Percentiles rank a stretch among this genome's conserved stretches.
Conservation (phyloP, 1,140 invertebrate genomes). For the Drosophila baimaii region DNA sequence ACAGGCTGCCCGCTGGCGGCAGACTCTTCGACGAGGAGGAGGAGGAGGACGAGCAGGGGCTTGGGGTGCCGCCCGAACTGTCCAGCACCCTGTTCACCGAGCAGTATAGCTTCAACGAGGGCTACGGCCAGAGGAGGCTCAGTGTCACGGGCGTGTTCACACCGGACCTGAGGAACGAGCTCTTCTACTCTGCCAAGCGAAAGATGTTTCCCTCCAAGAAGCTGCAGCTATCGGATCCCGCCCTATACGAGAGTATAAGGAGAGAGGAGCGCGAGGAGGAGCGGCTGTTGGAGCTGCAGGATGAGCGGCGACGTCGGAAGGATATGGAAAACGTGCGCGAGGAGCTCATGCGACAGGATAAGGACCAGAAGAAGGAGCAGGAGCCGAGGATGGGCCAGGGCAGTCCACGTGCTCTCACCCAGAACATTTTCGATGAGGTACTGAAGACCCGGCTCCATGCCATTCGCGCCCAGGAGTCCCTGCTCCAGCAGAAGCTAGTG, state of each 20-base stretch:
- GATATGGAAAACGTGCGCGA: slow-evolving; percentile 6
- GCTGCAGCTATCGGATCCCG: slow-evolving; percentile 69
- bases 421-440: slow-evolving; percentile 70
- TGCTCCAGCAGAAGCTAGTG: slow-evolving; percentile 76
- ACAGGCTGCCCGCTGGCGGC: slow-evolving; percentile 22
- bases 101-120: slow-evolving; percentile 77
- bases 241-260: slow-evolving; percentile 73
- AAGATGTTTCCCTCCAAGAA: slow-evolving; percentile 54
- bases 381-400: not conserved
- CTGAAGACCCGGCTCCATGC: slow-evolving; percentile 71
- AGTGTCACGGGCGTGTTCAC: slow-evolving; percentile 74
- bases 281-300: slow-evolving; percentile 4
- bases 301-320: slow-evolving; percentile 7
- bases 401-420: slow-evolving; percentile 56
- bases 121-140: slow-evolving; percentile 63
- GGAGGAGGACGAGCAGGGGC: slow-evolving; percentile 1
- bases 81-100: slow-evolving; percentile 75
- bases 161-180: slow-evolving; percentile 69
- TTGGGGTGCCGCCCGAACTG: slow-evolving; percentile 30
- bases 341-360: not conserved
- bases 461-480: slow-evolving; percentile 69
- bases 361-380: not conserved
- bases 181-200: slow-evolving; percentile 73
- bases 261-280: slow-evolving; percentile 37
- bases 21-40: slow-evolving; percentile 54